A percentile compares a stretch with the other conserved stretches of the same genome.
phyloP scores from a whole-genome alignment of 2,113 vertebrate genomes.

The Sphyrna mokarran region DNA sequence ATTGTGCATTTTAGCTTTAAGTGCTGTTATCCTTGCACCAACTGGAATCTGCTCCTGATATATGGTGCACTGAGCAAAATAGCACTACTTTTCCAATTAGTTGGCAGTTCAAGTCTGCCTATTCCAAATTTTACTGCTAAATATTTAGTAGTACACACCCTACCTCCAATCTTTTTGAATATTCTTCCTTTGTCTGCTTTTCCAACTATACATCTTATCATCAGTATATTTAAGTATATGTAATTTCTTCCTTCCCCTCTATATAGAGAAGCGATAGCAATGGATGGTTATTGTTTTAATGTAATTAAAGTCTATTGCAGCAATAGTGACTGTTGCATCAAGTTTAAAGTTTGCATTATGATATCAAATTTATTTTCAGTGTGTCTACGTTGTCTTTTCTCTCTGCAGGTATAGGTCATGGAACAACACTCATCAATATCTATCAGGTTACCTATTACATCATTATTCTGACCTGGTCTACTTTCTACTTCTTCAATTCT shows the following conservation, averaged over 20 bases:
- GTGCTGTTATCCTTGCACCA: too few relatives aligned
- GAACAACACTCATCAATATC: constrained; percentile 70
- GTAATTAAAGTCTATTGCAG: not conserved
- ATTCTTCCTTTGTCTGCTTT: not conserved
- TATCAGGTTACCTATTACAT: constrained; percentile 87
- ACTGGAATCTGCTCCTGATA: too few relatives aligned
- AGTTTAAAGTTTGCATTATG: not conserved
- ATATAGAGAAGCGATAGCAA: not conserved
- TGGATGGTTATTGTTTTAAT: not conserved
- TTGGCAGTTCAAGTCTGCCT: too few relatives aligned
- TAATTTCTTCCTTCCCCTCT: not conserved
- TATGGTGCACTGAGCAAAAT: too few relatives aligned
- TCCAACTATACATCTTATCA: not conserved
- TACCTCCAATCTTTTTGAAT: not conserved
- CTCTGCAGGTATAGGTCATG: constrained; percentile 73
- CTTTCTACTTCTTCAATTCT: constrained; percentile 81
- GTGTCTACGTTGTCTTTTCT: constrained; percentile 38
- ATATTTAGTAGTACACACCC: too few relatives aligned
- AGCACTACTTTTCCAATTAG: too few relatives aligned
- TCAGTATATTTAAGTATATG: not conserved
- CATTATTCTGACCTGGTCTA: constrained; percentile 76
- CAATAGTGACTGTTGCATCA: not conserved
- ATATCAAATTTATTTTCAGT: not conserved
- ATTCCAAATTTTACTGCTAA: too few relatives aligned
- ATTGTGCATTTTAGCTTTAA: too few relatives aligned